A percentile compares a stretch with the other conserved stretches of the same genome.
Evolutionary conservation across 2,888 invertebrate genomes (phyloP).

Genomic region (Meghimatium bilineatum): DNA sequence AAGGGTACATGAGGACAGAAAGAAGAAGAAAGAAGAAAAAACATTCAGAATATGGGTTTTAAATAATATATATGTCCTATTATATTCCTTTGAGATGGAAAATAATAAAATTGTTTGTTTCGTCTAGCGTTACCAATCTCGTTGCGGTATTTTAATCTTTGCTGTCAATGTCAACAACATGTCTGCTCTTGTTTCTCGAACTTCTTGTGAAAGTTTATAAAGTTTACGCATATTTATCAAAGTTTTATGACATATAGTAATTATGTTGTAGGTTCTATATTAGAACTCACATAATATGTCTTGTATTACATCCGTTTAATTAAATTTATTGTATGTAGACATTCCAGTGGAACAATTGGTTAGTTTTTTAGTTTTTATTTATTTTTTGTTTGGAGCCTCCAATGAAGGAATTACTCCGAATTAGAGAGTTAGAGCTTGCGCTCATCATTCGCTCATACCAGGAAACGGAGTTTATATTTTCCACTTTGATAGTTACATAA

Average conservation of each 20-base stretch:
- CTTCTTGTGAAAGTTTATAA: not conserved
- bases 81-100: too few species aligned
- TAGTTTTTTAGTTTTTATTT: too few species aligned
- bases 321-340: not conserved
- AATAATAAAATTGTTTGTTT: not conserved
- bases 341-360: not conserved
- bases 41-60: too few species aligned
- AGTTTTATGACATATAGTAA: not conserved
- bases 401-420: not conserved
- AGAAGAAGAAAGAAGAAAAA: too few species aligned
- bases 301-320: not conserved
- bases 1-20: too few species aligned
- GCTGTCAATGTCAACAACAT: slow-evolving; percentile 49
- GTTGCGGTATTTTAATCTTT: not conserved
- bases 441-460: too few species aligned
- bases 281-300: not conserved
- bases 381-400: not conserved
- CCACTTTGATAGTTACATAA: too few species aligned
- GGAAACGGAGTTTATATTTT: too few species aligned
- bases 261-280: not conserved
- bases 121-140: slow-evolving; percentile 3
- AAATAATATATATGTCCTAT: too few species aligned
- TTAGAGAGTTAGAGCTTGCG: too few species aligned
- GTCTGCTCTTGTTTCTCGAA: slow-evolving; percentile 37
- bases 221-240: not conserved